Base-by-base conservation (phyloP, 2,888 invertebrate species). In the Cyclophora albipunctata region DNA sequence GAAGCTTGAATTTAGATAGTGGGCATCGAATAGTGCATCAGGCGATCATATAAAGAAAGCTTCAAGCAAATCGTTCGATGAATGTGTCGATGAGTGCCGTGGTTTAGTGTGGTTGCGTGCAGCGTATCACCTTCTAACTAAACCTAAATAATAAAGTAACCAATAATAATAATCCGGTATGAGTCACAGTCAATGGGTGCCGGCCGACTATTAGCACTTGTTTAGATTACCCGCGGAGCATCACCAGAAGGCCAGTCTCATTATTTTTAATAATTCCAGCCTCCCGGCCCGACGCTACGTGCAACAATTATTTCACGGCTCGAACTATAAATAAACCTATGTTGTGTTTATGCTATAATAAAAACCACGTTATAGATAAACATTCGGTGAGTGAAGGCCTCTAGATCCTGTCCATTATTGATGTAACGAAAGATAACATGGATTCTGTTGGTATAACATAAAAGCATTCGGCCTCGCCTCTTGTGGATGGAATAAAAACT, bases 31-130 rank as follows among this genome's bases (percentile, higher is more conserved):
- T 54, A 62, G 61, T 60, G 37, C 57, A 61, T 51, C 42, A 6
- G 44, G 41, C 45, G 45, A 42, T 54, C 48, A 42, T 43, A 52
- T 49, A 49, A n/a, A n/a, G 42, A 43, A 35, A 37, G 44, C 34
- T 3, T 35, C 4, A 37, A 37, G 37, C 37, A 5, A 5, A 37
- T 37, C 37, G 5, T 37, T 69, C 66, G 66, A 67, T 43, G 3
- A 42, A 49, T 43, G 47, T 49, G 42, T 47, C 48, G 46, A 54
- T 53, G 52, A 55, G 61, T 58, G 64, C 75, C 65, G 69, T 78
- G 79, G 80, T 80, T 81, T 82, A 83, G 73, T 84, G 85, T 86
- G 85, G 84, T 86, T 81, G 78, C 37, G 37, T 69, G 83, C 84
- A 84, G 78, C 80, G 78, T 79, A 73, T 71, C 64, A 77, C 77